Evolutionary conservation across 2,888 invertebrate species (phyloP), one percentile per base, ranked within the genome.

Genomic region (Marronus borbonicus): DNA sequence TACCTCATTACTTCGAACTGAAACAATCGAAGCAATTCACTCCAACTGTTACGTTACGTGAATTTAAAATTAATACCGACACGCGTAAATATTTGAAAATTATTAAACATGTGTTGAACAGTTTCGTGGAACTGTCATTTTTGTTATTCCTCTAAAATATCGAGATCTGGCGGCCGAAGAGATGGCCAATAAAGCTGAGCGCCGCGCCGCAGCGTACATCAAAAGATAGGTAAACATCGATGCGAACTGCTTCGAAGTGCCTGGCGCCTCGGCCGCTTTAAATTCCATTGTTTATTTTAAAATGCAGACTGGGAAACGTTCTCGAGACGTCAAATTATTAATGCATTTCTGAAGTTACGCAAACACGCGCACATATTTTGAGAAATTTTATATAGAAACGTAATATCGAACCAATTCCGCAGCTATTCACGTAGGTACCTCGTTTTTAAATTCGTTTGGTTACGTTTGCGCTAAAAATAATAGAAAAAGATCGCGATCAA

Each of bases 281-380:
- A 74, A 74, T 74, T 74, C 72, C 60, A 74, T 74, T 74, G 72
- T 74, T 74, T 74, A 74, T 74, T 74, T 60, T 74, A 70, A 44
- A 58, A 74, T 74, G 17, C 44, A 39, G 60, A 62, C 60, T 28
- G 24, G 44, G 49, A 62, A 74, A 60, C 60, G 24, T 20, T 60
- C 17, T 60, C 44, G 5, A 14, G n/a, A 28, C 28, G 44, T 60
- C 49, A 60, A 74, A 74, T 74, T 60, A 74, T 60, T 74, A 74
- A 74, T 60, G 72, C 72, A 60, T 60, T 74, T 74, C 39, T 72
- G 72, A 39, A 39, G 72, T 72, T 74, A 60, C n/a, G 60, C 44
- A 60, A 60, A 74, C 60, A 7, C 17, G 60, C 44, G 8, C 17
- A 62, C 44, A 44, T 74, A 74, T 74, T 60, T 74, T 20, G 44